Evolutionary conservation across 2,888 invertebrate genomes (phyloP).

Genomic region (Eledona agricola): DNA sequence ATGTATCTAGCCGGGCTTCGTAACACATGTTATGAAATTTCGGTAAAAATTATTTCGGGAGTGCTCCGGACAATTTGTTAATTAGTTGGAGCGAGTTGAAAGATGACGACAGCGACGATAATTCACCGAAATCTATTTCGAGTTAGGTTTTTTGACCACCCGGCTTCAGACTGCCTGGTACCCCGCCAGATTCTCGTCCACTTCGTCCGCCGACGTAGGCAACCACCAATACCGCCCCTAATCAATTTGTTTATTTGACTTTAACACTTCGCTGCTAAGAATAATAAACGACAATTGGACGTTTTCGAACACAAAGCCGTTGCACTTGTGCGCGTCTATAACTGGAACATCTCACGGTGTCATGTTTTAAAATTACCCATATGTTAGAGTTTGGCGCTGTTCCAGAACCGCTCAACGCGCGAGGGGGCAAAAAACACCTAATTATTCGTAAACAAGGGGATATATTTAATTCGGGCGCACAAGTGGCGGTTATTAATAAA

Average conservation of each 20-base stretch:
- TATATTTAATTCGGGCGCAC: conserved; percentile 17
- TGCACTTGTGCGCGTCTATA: neutral
- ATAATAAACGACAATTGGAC: neutral
- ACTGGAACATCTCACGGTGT: conserved; percentile 16
- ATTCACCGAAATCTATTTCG: conserved; percentile 13
- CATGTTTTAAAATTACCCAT: conserved; percentile 26
- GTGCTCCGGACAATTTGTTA: too few relatives aligned
- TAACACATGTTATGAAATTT: too few relatives aligned
- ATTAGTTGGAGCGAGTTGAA: neutral
- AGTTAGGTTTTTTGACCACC: conserved; percentile 12
- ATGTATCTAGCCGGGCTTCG: too few relatives aligned
- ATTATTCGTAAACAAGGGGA: conserved; percentile 13
- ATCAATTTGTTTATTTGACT: conserved; percentile 7
- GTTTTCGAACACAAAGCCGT: conserved; percentile 1
- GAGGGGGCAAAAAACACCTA: conserved; percentile 6
- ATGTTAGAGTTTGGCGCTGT: conserved; percentile 1
- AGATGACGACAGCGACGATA: conserved; percentile 8
- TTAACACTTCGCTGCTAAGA: too few relatives aligned
- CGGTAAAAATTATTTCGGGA: too few relatives aligned
- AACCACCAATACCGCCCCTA: too few relatives aligned
- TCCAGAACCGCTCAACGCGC: conserved; percentile 2
- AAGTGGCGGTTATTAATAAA: conserved; percentile 9
- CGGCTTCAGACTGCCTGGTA: conserved; percentile 27
- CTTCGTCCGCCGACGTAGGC: too few relatives aligned
- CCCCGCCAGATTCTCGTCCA: too few relatives aligned